Conservation (phyloP, 2,797 vertebrate genomes). For the Rallus crepitans region DNA sequence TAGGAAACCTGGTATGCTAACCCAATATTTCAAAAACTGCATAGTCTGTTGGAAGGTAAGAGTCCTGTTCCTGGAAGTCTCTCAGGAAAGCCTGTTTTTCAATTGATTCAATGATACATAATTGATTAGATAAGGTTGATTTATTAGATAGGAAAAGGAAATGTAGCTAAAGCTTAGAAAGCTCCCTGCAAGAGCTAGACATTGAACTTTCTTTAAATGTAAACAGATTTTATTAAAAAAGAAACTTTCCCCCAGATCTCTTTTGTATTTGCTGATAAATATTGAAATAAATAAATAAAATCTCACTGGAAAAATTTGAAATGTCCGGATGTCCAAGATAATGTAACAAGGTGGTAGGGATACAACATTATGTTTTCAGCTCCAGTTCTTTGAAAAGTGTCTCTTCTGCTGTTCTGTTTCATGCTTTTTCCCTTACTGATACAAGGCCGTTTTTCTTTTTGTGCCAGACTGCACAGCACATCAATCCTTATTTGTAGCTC, state of each 20-base stretch:
- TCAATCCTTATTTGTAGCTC: conserved; percentile 60
- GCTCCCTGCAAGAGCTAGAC: neutral
- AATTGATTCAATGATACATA: no score
- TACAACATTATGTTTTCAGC: neutral
- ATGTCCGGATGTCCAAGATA: neutral
- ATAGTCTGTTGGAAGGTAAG: neutral
- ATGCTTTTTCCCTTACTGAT: neutral
- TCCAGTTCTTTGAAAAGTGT: neutral
- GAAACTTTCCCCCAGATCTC: accelerated
- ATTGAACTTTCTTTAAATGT: neutral
- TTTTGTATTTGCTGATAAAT: neutral
- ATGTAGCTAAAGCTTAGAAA: neutral
- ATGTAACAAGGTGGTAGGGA: neutral
- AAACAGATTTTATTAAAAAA: neutral
- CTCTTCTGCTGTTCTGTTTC: neutral
- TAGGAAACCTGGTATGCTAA: neutral
- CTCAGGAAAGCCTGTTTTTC: neutral
- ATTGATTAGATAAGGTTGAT: no score
- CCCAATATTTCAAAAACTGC: neutral
- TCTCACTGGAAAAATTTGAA: neutral
- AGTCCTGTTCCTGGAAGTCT: neutral
- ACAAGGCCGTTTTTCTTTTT: conserved; percentile 1
- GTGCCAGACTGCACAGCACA: neutral
- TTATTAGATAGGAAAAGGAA: neutral
- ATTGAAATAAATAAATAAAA: neutral